Percentiles rank a stretch among this genome's conserved stretches.
Evolutionary conservation across 2,797 vertebrate genomes (phyloP).

Genomic region (Diglossa cyanea): DNA sequence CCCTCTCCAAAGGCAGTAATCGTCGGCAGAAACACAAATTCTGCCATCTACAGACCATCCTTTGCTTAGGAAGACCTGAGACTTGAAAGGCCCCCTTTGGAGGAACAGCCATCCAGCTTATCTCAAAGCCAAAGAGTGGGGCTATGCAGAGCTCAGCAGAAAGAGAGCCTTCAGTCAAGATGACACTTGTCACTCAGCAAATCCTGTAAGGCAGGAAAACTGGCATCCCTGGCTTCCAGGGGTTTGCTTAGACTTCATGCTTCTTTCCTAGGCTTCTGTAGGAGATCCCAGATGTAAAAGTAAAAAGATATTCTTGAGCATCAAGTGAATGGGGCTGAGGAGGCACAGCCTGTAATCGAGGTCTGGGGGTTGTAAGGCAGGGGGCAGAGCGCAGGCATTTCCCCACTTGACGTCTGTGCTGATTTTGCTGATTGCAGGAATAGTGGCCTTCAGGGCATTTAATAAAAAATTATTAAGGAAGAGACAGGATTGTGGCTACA

Average conservation of each 20-base stretch:
- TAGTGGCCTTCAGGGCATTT: constrained; percentile 14
- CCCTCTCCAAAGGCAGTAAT: background rate
- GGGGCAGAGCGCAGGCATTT: background rate
- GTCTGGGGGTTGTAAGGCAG: background rate
- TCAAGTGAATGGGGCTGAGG: background rate
- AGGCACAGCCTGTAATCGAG: background rate
- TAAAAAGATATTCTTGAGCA: background rate
- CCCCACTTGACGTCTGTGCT: background rate
- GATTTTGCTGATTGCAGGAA: background rate
- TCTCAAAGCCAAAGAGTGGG: background rate
- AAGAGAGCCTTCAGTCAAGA: background rate
- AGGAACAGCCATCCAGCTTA: background rate
- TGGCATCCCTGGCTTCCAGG: background rate
- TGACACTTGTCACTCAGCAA: background rate
- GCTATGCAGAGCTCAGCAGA: background rate
- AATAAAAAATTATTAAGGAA: constrained; percentile 18
- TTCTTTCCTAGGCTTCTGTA: background rate
- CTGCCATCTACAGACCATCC: background rate
- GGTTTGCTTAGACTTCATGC: background rate
- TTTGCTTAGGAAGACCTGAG: background rate
- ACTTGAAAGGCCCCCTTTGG: background rate
- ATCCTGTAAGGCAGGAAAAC: background rate
- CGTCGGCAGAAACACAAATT: rapidly evolving
- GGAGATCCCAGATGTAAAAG: background rate
- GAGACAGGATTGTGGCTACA: background rate